Base-by-base conservation (phyloP, 1,140 invertebrate genomes). In the Brachionus plicatilis region DNA sequence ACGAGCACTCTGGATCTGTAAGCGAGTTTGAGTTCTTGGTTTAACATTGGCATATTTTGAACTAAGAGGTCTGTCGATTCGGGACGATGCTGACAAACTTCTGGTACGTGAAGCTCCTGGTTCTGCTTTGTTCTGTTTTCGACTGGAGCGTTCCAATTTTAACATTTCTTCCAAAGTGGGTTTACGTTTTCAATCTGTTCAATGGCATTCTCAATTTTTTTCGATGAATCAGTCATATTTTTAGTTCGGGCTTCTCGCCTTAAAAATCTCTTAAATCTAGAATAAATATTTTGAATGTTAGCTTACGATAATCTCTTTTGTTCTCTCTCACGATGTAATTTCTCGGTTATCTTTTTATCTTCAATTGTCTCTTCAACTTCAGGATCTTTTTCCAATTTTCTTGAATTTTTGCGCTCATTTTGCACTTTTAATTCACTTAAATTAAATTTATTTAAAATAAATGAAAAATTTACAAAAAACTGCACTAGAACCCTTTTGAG, bases 1-100 rank as follows among this genome's bases (percentile, higher is more conserved):
- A 14, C 79, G 79, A 37, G 79, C 79, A 68, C 79, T 82, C 17
- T 65, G 50, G 7, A 72, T 43, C 33, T 60, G 79, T 14, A 68
- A 29, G 11, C 79, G 50, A 47, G 79, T 82, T 68, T 82, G 79
- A 29, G 65, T 82, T 82, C 60, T 82, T 27, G 79, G 79, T 41
- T 60, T 68, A 65, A 82, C 79, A 43, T 82, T 82, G 11, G 79
- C 12, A 65, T 82, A 82, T 43, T 68, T 60, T 14, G 24, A 33
- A 60, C 17, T 65, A 1, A 65, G 20, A 1, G 79, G 37, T 27
- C 29, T 14, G 14, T 68, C 79, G 8, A 17, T 9, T 43, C 65
- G 9, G 6, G 50, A 65, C n/a, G 50, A 41, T 24, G 53, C 37
- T 47, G 79, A 82, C 20, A 82, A 41, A 65, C 41, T 82, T 43